Evolutionary conservation across 2,113 vertebrate species (phyloP), one percentile per base, ranked within the genome.

Genomic region (Coregonus clupeaformis): DNA sequence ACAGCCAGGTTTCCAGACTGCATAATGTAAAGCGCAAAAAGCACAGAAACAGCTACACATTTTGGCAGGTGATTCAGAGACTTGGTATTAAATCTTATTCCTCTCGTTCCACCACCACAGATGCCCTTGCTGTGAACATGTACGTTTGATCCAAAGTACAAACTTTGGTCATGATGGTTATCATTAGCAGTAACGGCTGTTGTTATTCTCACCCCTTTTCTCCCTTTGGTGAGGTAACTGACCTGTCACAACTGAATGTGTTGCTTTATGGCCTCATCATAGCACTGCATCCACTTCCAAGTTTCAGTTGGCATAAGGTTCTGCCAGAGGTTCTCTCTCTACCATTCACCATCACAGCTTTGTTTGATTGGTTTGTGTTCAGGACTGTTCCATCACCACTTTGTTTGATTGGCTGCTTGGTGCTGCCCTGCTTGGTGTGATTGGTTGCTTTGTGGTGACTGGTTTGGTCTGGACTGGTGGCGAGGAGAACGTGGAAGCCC

Each of bases 1-100:
- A 67, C 47, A 5, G 84, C 84, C 81, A 85, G 82, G 12, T 87
- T 89, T 89, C 84, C 86, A 82, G 29, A 5, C 57, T n/a, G 73
- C 77, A 25, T 80, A 79, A 78, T 76, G 78, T 79, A 67, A 72
- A 74, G 68, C 27, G 68, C 29, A 18, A 49, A 78, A 71, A 36
- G 16, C 0, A 73, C 78, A 67, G 69, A 75, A 60, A 32, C 47
- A 36, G 79, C 74, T 73, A 57, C 60, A 7, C 4, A n/a, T 1
- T 49, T 22, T 82, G 78, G 82, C 27, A 27, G 27, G 27, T 27
- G 27, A 27, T 27, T 27, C 82, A 66, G 27, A 2, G n/a, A 66
- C 62, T 36, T 30, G 75, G 73, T 63, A 77, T 27, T 27, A 80
- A 25, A 80, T 72, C 25, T 80, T 78, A 67, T 75, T 27, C 27